Evolutionary conservation across 2,888 invertebrate genomes (phyloP).

Genomic region (Chrysolina oricalcia): DNA sequence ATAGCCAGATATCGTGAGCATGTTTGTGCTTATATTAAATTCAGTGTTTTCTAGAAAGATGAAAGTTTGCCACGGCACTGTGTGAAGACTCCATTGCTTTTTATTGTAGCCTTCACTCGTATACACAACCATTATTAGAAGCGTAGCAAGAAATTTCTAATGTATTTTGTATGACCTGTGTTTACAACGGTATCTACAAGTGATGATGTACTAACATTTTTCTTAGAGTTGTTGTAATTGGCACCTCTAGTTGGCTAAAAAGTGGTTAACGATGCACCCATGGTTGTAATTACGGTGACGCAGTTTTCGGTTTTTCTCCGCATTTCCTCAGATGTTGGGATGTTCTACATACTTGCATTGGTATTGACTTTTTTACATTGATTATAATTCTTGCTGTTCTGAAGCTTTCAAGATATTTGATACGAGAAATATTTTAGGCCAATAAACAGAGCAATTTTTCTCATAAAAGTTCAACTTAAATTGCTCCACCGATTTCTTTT

Average conservation of each 20-base stretch:
- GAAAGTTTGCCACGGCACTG: slow-evolving; percentile 24
- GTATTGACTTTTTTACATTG: background rate
- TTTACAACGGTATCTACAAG: slow-evolving; percentile 43
- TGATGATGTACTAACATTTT: slow-evolving; percentile 40
- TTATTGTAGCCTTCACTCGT: slow-evolving; percentile 4
- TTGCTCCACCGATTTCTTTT: too few species aligned
- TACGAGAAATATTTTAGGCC: too few species aligned
- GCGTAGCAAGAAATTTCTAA: slow-evolving; percentile 38
- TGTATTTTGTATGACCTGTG: slow-evolving; percentile 42
- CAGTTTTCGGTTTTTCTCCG: slow-evolving; percentile 30
- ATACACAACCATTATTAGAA: slow-evolving; percentile 34
- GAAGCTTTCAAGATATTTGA: too few species aligned
- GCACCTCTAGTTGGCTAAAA: slow-evolving; percentile 32
- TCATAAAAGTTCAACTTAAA: too few species aligned
- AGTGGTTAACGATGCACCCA: slow-evolving; percentile 33
- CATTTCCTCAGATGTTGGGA: background rate
- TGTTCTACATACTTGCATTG: slow-evolving; percentile 18
- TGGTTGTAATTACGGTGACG: slow-evolving; percentile 24
- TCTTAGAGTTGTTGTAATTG: slow-evolving; percentile 34
- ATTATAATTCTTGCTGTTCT: too few species aligned
- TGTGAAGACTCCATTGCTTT: slow-evolving; percentile 18
- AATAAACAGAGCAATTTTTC: too few species aligned
- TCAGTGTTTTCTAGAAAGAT: background rate
- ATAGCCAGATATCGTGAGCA: too few species aligned
- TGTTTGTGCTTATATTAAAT: too few species aligned